Evolutionary conservation across 2,888 invertebrate species (phyloP), one percentile per base, ranked within the genome.

Genomic region (Esperia sulphurella): DNA sequence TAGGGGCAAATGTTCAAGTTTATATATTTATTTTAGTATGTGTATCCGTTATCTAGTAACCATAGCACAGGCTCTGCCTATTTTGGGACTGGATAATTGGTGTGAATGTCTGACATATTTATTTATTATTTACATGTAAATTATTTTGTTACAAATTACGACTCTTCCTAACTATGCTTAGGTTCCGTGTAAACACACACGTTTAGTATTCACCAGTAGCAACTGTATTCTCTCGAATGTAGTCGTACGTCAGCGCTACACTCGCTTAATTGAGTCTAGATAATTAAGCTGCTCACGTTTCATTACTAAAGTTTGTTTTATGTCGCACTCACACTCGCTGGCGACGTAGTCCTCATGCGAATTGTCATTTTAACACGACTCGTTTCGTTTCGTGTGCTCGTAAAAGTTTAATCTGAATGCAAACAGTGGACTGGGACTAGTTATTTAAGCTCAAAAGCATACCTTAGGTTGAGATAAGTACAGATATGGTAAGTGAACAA

Each of bases 301-400:
- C 46, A 46, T 46, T 7, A 21, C 33, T 14, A 33, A 46, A 46
- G 31, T 46, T 46, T 14, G 41, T 40, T 46, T 46, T 41, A 41
- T 29, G 41, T 28, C 39, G 14, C 39, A 29, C 38, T 12, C 29
- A 21, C 14, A 13, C n/a, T n/a, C 28, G 10, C n/a, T n/a, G 10
- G 10, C 12, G 41, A 29, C 13, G 21, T 9, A 21, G 3, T 21
- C 12, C 41, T 13, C 41, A 13, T 42, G 33, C 12, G 31, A 33
- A 44, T 28, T 38, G 21, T 37, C 7, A 30, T 37, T 38, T 37
- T 28, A 12, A 28, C 28, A 13, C 28, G 13, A 44, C 37, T 12
- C 13, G 13, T 37, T 10, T 13, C 10, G 13, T 43, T 14, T 13
- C 6, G 38, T 8, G 31, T n/a, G 31, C 13, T 43, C 42, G 31